Conservation (phyloP, 2,797 vertebrate genomes). For the Balearica regulorum region DNA sequence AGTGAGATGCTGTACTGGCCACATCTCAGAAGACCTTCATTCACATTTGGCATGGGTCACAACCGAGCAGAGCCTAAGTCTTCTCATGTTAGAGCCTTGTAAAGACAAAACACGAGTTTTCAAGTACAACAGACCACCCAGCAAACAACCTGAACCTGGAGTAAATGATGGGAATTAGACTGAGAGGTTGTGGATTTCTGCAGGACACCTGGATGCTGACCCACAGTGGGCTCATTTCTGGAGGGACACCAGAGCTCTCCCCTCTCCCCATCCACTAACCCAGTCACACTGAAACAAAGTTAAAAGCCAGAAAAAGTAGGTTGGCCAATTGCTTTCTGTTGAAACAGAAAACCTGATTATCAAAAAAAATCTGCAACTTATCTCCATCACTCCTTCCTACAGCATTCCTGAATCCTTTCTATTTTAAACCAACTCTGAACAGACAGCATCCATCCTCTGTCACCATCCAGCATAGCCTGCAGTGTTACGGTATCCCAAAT, state of each 20-base stretch:
- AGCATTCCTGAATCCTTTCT: neutral
- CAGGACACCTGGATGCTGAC: neutral
- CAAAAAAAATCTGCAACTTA: neutral
- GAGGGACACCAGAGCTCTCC: neutral
- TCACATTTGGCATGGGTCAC: neutral
- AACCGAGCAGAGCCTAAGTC: neutral
- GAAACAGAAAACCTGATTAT: neutral
- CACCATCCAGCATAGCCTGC: neutral
- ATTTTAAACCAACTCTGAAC: neutral
- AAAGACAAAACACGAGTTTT: neutral
- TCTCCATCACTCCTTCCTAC: neutral
- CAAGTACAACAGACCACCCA: neutral
- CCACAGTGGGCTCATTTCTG: rapidly evolving
- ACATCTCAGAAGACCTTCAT: neutral
- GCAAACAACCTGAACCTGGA: neutral
- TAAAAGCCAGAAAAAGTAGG: neutral
- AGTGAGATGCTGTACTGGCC: neutral
- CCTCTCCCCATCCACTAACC: neutral
- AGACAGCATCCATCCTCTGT: neutral
- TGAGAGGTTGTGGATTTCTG: neutral
- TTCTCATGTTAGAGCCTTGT: neutral
- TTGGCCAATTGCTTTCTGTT: neutral
- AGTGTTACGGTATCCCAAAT: neutral
- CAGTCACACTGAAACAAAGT: neutral
- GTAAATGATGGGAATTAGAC: neutral